Evolutionary conservation across 2,113 vertebrate species (phyloP), one percentile per base, ranked within the genome.

Genomic region (Monopterus albus): DNA sequence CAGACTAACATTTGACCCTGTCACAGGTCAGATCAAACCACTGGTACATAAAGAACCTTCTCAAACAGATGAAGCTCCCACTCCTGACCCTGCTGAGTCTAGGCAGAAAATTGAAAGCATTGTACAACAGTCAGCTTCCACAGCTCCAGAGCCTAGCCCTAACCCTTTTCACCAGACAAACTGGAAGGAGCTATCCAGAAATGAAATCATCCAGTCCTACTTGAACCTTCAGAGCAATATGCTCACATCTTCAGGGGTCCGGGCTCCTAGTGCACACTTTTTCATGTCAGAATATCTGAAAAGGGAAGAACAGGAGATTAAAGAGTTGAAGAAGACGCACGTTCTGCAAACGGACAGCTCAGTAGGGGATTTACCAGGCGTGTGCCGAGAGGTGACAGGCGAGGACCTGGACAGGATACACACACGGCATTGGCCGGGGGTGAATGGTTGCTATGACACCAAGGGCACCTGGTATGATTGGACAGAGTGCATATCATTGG

Each of bases 141-240:
- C 45, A 0, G 13, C 13, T 35, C 63, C 94, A 66, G 89, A 92
- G 36, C 89, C 94, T 11, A 87, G 94, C 72, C 94, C 95, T 63
- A 98, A 94, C 82, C 96, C 98, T 59, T 99, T 98, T 78, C 96
- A 97, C 89, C 96, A 98, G 89, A 98, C 98, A 36, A 98, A 99
- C 95, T 99, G 98, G 98, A 97, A 98, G 83, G 98, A 99, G 79
- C 92, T 98, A 75, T 98, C 97, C 39, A 93, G 96, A 82, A 99
- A 97, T 0, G 96, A 98, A 92, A 97, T 98, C 60, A 98, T 99
- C 91, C 97, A 99, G 92, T 97, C 97, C 7, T 99, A 99, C 94
- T 95, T 99, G 93, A 97, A 94, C 91, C 93, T 95, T 79, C 98
- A 99, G 93, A 98, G 97, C 94, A 98, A 96, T 74, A 92, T 98